phyloP scores from a whole-genome alignment of 1,140 invertebrate species.

The Globodera ellingtonae region DNA sequence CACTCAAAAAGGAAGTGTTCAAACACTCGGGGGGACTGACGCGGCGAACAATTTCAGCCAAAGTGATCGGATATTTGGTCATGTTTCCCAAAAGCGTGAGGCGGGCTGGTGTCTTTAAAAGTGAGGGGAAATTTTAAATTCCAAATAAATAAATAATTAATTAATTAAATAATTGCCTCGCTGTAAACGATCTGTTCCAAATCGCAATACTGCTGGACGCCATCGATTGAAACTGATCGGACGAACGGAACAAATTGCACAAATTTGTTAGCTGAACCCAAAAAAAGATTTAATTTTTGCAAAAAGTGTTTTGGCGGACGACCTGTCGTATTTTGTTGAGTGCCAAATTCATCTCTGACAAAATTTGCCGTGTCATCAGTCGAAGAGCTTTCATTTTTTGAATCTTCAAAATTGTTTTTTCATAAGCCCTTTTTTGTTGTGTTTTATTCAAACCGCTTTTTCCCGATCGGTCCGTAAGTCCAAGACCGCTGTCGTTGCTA shows the following conservation, averaged over 20 bases:
- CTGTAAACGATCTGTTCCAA: constrained; percentile 3
- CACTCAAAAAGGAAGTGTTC: constrained; percentile 28
- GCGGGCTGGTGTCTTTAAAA: constrained; percentile 15
- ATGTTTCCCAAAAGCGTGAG: constrained; percentile 13
- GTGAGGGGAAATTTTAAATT: neutral
- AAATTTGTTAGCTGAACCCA: neutral
- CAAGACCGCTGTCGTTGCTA: neutral
- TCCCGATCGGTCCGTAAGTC: neutral
- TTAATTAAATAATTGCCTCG: neutral
- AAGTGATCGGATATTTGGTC: constrained; percentile 16
- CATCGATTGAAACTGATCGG: neutral
- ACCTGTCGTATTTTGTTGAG: too few relatives aligned
- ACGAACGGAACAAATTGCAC: neutral
- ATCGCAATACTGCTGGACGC: neutral
- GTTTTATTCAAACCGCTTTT: neutral
- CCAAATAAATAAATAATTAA: neutral
- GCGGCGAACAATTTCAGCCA: constrained; percentile 20
- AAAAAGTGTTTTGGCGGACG: neutral
- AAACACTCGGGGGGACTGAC: constrained; percentile 22
- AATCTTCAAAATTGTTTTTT: neutral
- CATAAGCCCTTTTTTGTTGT: neutral
- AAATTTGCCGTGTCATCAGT: neutral
- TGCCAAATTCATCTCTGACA: too few relatives aligned
- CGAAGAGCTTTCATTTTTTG: neutral
- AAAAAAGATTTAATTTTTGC: neutral